Conservation (phyloP, 2,888 invertebrate genomes). For the Boloria selene region DNA sequence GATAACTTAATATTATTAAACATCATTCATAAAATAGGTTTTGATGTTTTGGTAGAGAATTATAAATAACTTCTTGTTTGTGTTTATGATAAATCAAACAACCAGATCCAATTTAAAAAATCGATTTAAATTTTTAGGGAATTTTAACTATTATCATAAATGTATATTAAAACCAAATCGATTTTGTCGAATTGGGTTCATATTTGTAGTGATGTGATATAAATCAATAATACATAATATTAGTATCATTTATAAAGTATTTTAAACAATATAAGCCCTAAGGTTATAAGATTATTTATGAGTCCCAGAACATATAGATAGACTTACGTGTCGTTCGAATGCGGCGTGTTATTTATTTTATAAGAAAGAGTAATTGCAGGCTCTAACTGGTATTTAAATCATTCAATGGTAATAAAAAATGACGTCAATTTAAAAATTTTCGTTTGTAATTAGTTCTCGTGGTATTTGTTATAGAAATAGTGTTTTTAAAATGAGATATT, state of each 20-base stretch:
- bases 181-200: slow-evolving; percentile 6
- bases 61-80: neutral
- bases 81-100: neutral
- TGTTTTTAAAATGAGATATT: too few relatives aligned
- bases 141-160: slow-evolving; percentile 10
- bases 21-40: neutral
- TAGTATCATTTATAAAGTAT: slow-evolving; percentile 28
- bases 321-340: slow-evolving; percentile 22
- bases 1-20: too few relatives aligned
- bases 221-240: slow-evolving; percentile 35
- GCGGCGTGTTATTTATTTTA: slow-evolving; percentile 25
- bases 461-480: too few relatives aligned
- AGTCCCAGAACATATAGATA: slow-evolving; percentile 23
- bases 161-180: slow-evolving; percentile 14
- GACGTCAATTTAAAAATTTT: neutral
- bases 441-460: neutral
- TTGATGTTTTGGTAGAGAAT: neutral
- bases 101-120: slow-evolving; percentile 5
- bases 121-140: slow-evolving; percentile 7
- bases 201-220: slow-evolving; percentile 16
- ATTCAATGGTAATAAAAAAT: neutral
- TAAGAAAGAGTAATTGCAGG: slow-evolving; percentile 26
- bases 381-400: slow-evolving; percentile 15
- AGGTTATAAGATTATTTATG: slow-evolving; percentile 35
- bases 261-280: slow-evolving; percentile 31